Conservation (phyloP, 2,113 vertebrate species). For the Brachyhypopomus gauderio region DNA sequence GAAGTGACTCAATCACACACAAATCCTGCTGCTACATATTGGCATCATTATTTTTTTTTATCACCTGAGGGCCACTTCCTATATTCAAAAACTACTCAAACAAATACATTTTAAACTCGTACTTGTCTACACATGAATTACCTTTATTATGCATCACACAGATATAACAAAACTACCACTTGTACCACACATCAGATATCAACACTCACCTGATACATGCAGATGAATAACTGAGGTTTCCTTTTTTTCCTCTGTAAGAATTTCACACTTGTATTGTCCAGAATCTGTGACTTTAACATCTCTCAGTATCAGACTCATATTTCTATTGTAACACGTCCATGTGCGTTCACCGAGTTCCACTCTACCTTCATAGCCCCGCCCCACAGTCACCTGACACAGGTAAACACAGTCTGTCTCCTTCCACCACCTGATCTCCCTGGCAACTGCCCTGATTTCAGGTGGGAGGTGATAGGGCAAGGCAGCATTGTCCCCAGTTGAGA, state of each 20-base stretch:
- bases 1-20: too few relatives aligned
- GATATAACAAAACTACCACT: too few relatives aligned
- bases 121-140: too few relatives aligned
- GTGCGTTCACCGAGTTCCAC: not conserved
- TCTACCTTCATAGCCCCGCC: not conserved
- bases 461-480: conserved; percentile 9
- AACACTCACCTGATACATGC: conserved; percentile 19
- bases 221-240: not conserved
- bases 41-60: too few relatives aligned
- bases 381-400: not conserved
- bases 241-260: conserved; percentile 4
- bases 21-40: too few relatives aligned
- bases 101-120: too few relatives aligned
- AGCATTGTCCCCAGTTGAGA: not conserved
- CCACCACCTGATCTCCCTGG: conserved; percentile 28
- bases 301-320: not conserved
- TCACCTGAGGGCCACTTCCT: too few relatives aligned
- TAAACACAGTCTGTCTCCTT: conserved; percentile 17
- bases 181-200: too few relatives aligned
- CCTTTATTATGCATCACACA: too few relatives aligned
- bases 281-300: conserved; percentile 3
- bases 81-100: too few relatives aligned
- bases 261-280: conserved; percentile 31
- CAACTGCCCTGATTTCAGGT: not conserved
- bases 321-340: not conserved